Evolutionary conservation across 2,888 invertebrate genomes (phyloP).

Genomic region (Leucophenga montana): DNA sequence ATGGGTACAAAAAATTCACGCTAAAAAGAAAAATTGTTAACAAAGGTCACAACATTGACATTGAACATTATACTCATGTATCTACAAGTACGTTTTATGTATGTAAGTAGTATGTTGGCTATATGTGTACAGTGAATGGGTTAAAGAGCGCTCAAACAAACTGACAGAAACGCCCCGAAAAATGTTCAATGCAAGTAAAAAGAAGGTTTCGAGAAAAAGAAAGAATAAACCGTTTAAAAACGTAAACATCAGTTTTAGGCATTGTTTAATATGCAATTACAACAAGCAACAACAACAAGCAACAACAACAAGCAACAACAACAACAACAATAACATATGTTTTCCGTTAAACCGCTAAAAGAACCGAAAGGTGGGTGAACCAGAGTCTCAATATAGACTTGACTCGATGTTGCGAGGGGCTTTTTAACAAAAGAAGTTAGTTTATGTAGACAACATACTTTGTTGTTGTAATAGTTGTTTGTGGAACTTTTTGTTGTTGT

Average conservation of each 20-base stretch:
- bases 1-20: neutral
- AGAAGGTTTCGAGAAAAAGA: no score
- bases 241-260: constrained; percentile 17
- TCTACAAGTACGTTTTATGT: constrained; percentile 22
- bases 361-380: constrained; percentile 2
- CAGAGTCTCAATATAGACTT: no score
- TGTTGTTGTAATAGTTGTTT: neutral
- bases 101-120: neutral
- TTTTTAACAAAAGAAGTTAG: no score
- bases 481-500: no score
- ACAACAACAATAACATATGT: no score
- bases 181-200: no score
- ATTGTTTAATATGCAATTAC: constrained; percentile 28
- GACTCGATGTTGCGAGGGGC: no score
- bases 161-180: constrained; percentile 6
- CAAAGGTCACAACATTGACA: constrained; percentile 51
- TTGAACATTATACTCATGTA: constrained; percentile 42
- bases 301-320: no score
- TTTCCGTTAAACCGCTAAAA: neutral
- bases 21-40: constrained; percentile 28
- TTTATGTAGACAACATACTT: no score
- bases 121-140: neutral
- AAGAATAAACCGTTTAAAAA: neutral
- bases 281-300: neutral
- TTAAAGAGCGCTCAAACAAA: neutral